Base-by-base conservation (phyloP, 1,140 invertebrate species). In the Danaus melanippus region DNA sequence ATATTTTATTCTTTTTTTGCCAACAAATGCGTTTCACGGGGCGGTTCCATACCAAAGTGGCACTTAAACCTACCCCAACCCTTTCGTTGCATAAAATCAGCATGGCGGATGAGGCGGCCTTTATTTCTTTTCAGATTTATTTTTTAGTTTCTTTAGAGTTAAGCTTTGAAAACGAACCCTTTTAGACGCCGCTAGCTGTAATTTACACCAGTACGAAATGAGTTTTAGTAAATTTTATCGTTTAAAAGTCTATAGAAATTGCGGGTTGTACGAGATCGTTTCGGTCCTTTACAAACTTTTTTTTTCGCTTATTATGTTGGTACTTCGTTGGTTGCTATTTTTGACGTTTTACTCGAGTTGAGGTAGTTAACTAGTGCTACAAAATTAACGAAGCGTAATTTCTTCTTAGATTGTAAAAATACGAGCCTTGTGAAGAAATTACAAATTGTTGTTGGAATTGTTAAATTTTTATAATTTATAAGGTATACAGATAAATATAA, bases 81-180 rank as follows among this genome's bases (percentile, higher is more conserved):
- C 76, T 75, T 79, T 73, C 65, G 71, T 58, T 71, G 75, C 75
- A 75, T 74, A 74, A 84, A 80, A 84, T 81, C 76, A 81, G 71
- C 71, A 81, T 84, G 80, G 80, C 80, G 80, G 76, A 80, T 79
- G 74, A 71, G 69, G 65, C 76, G 63, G 62, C 65, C 73, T 75
- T 75, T 69, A 72, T 76, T 82, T 78, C 71, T 76, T 78, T 80
- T 80, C 62, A 65, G 65, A 60, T 66, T 71, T 65, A 64, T 72
- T 69, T 68, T 77, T 74, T 72, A 71, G 61, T 74, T 80, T 77
- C 70, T 76, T 72, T 74, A 60, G 56, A 66, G 50, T 67, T 65
- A 53, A 64, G 70, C 78, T 81, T 84, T 84, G 78, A 80, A 81
- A 84, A 62, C 64, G 74, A 79, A 75, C 77, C 76, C 70, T 74